phyloP scores from a whole-genome alignment of 1,140 invertebrate species.

The Euschistus heros region DNA sequence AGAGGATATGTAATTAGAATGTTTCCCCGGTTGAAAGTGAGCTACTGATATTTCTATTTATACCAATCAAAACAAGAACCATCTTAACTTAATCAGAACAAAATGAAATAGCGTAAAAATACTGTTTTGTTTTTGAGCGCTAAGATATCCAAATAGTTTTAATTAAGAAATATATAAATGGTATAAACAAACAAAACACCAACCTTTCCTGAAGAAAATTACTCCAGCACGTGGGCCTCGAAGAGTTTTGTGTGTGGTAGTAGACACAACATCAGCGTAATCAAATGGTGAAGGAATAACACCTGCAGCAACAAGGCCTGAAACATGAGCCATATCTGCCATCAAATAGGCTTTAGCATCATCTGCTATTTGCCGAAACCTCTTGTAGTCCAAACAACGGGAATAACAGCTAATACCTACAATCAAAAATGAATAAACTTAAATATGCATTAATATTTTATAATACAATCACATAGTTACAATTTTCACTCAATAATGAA shows the following conservation, averaged over 20 bases:
- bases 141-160: too few relatives aligned
- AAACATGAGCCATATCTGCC: slow-evolving; percentile 93
- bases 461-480: background rate
- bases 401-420: slow-evolving; percentile 79
- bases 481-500: too few relatives aligned
- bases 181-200: background rate
- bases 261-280: slow-evolving; percentile 86
- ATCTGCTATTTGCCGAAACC: slow-evolving; percentile 81
- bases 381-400: slow-evolving; percentile 72
- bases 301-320: slow-evolving; percentile 79
- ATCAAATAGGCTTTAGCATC: slow-evolving; percentile 78
- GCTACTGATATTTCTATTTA: too few relatives aligned
- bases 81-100: too few relatives aligned
- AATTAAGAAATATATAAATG: background rate
- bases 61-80: too few relatives aligned
- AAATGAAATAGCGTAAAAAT: too few relatives aligned
- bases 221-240: slow-evolving; percentile 80
- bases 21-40: too few relatives aligned
- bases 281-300: slow-evolving; percentile 85
- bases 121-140: too few relatives aligned
- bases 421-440: slow-evolving; percentile 13
- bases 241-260: slow-evolving; percentile 93
- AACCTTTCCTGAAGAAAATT: slow-evolving; percentile 82
- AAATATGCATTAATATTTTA: too few relatives aligned
- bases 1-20: too few relatives aligned